A percentile compares a stretch with the other conserved stretches of the same genome.
phyloP scores from a whole-genome alignment of 2,797 vertebrate genomes.

The Peromyscus eremicus region DNA sequence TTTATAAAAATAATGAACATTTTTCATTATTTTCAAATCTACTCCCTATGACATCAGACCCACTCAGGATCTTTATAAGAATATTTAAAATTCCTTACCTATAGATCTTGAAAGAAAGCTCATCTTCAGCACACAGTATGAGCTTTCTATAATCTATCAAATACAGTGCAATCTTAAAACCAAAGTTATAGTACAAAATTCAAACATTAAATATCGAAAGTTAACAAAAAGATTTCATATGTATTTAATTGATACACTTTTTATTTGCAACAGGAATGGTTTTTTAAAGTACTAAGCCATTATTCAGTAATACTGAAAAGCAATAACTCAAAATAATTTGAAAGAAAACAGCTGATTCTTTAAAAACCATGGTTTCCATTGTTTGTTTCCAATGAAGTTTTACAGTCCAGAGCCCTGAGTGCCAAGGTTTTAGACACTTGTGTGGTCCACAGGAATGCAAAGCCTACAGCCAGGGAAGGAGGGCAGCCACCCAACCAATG shows the following conservation, averaged over 20 bases:
- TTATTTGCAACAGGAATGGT: background rate
- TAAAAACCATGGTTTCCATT: slow-evolving; percentile 37
- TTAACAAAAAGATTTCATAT: slow-evolving; percentile 29
- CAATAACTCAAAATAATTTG: slow-evolving; percentile 48
- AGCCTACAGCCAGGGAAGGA: slow-evolving; percentile 54
- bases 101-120: slow-evolving; percentile 5
- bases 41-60: background rate
- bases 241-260: slow-evolving; percentile 19
- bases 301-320: slow-evolving; percentile 35
- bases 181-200: slow-evolving; percentile 39
- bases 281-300: slow-evolving; percentile 49
- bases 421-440: slow-evolving; percentile 77
- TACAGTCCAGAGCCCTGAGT: slow-evolving; percentile 61
- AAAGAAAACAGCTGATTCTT: slow-evolving; percentile 63
- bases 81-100: slow-evolving; percentile 18
- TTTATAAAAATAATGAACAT: slow-evolving; percentile 28
- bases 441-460: slow-evolving; percentile 75
- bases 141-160: slow-evolving; percentile 18
- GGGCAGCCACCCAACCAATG: slow-evolving; percentile 37
- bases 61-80: background rate
- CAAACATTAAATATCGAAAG: slow-evolving; percentile 43
- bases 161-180: slow-evolving; percentile 52
- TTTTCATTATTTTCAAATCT: slow-evolving; percentile 69
- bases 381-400: slow-evolving; percentile 73
- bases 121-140: slow-evolving; percentile 12